Percentiles rank a stretch among this genome's conserved stretches.
Conservation (phyloP, 2,888 invertebrate species). For the Cylloceria caligata region DNA sequence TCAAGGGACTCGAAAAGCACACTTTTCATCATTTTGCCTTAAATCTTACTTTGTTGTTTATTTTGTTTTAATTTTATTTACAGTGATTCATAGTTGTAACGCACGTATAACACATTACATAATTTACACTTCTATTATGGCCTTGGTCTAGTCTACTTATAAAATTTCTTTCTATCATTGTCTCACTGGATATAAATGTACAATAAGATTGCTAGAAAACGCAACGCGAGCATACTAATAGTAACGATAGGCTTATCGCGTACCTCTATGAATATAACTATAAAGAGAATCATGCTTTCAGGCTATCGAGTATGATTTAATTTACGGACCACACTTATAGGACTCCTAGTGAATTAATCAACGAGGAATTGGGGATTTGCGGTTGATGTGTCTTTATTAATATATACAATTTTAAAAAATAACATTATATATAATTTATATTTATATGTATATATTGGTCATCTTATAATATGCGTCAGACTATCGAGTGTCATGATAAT, state of each 20-base stretch:
- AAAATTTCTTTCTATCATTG: background rate
- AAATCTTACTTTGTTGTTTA: background rate
- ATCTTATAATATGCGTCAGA: conserved; percentile 44
- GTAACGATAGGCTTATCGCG: background rate
- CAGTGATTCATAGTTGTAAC: conserved; percentile 35
- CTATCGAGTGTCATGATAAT: conserved; percentile 15
- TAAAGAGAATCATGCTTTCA: background rate
- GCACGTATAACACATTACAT: conserved; percentile 18
- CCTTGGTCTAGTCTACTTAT: conserved; percentile 15
- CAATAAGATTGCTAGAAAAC: conserved; percentile 59
- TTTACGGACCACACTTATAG: background rate
- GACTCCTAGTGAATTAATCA: background rate
- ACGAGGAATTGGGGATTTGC: background rate
- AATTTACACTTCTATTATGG: conserved; percentile 39
- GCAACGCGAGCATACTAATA: conserved; percentile 16
- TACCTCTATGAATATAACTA: too few species aligned
- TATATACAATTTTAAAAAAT: conserved; percentile 10
- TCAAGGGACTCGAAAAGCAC: background rate
- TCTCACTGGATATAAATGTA: conserved; percentile 42
- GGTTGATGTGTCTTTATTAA: conserved; percentile 31
- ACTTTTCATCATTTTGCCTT: background rate
- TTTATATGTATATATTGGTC: conserved; percentile 46
- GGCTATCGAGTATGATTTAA: background rate
- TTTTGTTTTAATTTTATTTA: conserved; percentile 51
- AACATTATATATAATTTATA: conserved; percentile 26